Evolutionary conservation across 1,140 invertebrate species (phyloP), one percentile per base, ranked within the genome.

Genomic region (Aphelenchoides besseyi): DNA sequence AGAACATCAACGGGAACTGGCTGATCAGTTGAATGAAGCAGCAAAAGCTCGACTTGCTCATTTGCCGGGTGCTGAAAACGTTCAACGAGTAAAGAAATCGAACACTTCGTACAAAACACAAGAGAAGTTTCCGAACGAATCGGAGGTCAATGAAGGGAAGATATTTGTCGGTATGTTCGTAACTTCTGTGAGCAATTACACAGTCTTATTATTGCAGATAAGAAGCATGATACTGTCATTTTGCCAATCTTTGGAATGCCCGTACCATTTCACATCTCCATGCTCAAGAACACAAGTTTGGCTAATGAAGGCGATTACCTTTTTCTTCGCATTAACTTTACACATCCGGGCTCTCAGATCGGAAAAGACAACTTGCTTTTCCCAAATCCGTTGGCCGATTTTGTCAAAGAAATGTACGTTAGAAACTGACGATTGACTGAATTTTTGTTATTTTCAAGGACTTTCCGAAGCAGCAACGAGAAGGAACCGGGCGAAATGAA

Each of bases 271-370:
- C 96, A 99, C 84, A 98, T 98, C 85, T 95, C 94, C 0, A 98
- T 93, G 1, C 94, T 98, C 59, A 98, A 99, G 79, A 81, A 74
- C 28, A 64, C 66, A 30, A 68, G 62, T 74, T 69, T 54, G 33
- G 75, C 37, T 66, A 87, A 87, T 23, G 96, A 99, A 87, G 97
- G 97, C 36, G 95, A 98, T 85, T 98, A 97, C 84, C 98, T 95
- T 0, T 98, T 98, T 87, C 89, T 99, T 70, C 90, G 97, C 84
- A 92, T 99, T 77, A 99, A 99, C 86, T 98, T 98, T 86, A 97
- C 96, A 85, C 95, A 98, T 87, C 96, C 96, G 30, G 96, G 96
- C 8, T 92, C 93, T 9, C 92, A 93, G 1, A 91, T 85, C 41
- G 80, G 97, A 88, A 94, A 93, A 0, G 90, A 92, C 73, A 93